Evolutionary conservation across 2,888 invertebrate genomes (phyloP), one percentile per base, ranked within the genome.

Genomic region (Seira ritae): DNA sequence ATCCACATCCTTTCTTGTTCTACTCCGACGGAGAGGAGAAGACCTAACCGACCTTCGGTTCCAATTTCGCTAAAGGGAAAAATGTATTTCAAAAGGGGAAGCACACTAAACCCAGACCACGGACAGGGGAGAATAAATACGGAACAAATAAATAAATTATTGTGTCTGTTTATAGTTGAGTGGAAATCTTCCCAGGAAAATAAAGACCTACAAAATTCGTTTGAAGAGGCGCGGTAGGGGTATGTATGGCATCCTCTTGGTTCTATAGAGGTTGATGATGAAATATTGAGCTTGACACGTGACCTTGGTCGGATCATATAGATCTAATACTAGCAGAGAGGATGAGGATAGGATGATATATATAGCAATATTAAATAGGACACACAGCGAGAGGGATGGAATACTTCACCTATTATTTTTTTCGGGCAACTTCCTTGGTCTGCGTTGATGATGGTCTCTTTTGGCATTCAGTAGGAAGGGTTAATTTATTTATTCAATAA

Each of bases 201-300:
- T 22, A 46, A 17, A 22, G 31, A 17, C 37, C 24, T 23, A 71
- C 55, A 71, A 55, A 4, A 1, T 6, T 46, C 12, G n/a, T 3
- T 20, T 4, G 65, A 12, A 37, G 15, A 31, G 17, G 31, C 2
- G 42, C 12, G 19, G 37, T 1, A 31, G 12, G 23, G 79, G 71
- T n/a, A 37, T n/a, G n/a, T n/a, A n/a, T n/a, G n/a, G n/a, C n/a
- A n/a, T n/a, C n/a, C n/a, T n/a, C n/a, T n/a, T n/a, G n/a, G n/a
- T n/a, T n/a, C n/a, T n/a, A n/a, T n/a, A 22, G 42, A 17, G 15
- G 10, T 0, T 31, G 42, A 80, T 68, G 68, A 55, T 80, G 73
- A 80, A 80, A 73, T 80, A 80, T 80, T 55, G 19, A 20, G 50
- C 50, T 46, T 73, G 60, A 67, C 73, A 72, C 31, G 73, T 80